Evolutionary conservation across 2,888 invertebrate genomes (phyloP).

Genomic region (Athetis lepigone): DNA sequence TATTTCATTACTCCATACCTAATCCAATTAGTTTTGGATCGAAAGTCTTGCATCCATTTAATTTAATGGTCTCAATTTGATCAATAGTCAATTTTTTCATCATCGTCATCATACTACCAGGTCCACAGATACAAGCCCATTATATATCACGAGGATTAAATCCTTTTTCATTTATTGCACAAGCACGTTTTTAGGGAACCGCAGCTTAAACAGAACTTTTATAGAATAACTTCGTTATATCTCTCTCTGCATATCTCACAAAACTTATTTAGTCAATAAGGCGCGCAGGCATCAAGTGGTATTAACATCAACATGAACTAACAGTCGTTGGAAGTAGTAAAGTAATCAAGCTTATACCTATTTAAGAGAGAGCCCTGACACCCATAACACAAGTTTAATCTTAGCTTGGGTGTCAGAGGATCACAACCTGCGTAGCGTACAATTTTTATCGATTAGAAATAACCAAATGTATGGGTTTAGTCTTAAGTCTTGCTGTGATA

Average conservation of each 20-base stretch:
- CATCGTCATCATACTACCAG: background rate
- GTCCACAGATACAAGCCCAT: background rate
- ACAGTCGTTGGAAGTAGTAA: too few species aligned
- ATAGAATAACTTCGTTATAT: too few species aligned
- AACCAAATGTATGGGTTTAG: too few species aligned
- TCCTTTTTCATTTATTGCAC: constrained; percentile 19
- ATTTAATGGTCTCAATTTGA: constrained; percentile 7
- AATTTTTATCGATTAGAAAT: too few species aligned
- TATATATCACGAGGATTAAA: constrained; percentile 41
- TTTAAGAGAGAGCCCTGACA: too few species aligned
- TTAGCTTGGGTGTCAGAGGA: too few species aligned
- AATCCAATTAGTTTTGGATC: background rate
- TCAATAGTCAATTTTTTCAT: background rate
- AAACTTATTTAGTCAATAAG: background rate
- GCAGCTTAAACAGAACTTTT: background rate
- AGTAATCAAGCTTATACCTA: too few species aligned
- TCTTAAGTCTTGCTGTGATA: too few species aligned
- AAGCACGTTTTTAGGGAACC: constrained; percentile 7
- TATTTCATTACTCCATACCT: background rate
- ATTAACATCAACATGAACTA: too few species aligned
- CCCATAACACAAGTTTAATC: too few species aligned
- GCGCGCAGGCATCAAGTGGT: too few species aligned
- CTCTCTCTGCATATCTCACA: background rate
- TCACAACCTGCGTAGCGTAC: too few species aligned
- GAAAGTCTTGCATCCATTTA: background rate